Conservation (phyloP, 2,797 vertebrate species). For the Hapalemur alaotrensis region DNA sequence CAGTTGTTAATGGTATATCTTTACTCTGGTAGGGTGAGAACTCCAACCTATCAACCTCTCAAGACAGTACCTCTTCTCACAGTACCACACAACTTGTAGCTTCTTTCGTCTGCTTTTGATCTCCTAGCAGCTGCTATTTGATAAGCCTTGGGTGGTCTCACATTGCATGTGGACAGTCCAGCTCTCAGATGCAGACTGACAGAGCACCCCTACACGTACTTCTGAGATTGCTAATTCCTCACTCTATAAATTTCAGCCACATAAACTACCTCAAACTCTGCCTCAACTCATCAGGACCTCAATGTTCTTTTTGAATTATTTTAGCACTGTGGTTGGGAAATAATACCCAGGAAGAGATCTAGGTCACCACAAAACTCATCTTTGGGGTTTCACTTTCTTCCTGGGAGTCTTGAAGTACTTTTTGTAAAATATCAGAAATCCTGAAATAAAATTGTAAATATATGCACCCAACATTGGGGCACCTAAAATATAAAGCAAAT, state of each 20-base stretch:
- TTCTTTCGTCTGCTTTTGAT: background rate
- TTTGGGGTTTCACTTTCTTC: background rate
- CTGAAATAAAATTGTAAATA: background rate
- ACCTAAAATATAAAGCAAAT: background rate
- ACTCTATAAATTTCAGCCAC: background rate
- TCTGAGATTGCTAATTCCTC: background rate
- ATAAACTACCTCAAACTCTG: background rate
- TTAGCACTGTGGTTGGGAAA: background rate
- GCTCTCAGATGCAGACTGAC: background rate
- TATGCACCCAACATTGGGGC: too few relatives aligned
- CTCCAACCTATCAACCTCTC: background rate
- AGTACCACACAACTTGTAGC: background rate
- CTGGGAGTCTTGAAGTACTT: background rate
- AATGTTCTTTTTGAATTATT: background rate
- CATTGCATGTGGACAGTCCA: background rate
- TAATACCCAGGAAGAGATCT: background rate
- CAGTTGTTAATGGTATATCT: background rate
- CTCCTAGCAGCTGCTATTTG: background rate
- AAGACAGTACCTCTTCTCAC: background rate
- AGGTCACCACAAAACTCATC: background rate
- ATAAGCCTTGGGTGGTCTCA: background rate
- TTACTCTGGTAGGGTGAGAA: background rate
- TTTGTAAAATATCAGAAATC: background rate
- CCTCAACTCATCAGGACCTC: background rate
- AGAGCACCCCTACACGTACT: background rate